Evolutionary conservation across 1,140 invertebrate species (phyloP).

Genomic region (Aphelenchoides fujianensis): DNA sequence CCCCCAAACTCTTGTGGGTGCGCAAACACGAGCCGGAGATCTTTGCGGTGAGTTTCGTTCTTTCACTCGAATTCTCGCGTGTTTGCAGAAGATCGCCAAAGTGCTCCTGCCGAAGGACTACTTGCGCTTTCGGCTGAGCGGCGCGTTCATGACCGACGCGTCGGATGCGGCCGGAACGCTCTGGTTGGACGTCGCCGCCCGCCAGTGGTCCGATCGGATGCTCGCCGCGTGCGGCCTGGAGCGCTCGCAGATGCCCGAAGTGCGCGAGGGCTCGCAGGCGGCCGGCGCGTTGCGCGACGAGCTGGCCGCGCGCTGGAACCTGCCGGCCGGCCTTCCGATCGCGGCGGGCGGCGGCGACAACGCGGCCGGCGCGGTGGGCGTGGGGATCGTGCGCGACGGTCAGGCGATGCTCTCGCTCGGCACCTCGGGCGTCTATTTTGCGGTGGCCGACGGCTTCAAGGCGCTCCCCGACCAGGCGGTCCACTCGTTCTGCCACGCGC

Average conservation of each 20-base stretch:
- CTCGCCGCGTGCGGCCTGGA: slow-evolving; percentile 6
- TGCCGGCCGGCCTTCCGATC: slow-evolving; percentile 12
- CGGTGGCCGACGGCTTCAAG: slow-evolving; percentile 17
- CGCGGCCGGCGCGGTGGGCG: slow-evolving; percentile 26
- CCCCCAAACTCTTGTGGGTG: slow-evolving; percentile 31
- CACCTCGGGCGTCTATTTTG: slow-evolving; percentile 33
- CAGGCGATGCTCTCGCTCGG: slow-evolving; percentile 29
- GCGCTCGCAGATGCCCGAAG: slow-evolving; percentile 19
- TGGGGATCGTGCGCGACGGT: slow-evolving; percentile 22
- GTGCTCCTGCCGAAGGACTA: slow-evolving; percentile 36
- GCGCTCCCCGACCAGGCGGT: slow-evolving; percentile 14
- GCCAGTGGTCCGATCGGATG: slow-evolving; percentile 26
- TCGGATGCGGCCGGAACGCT: slow-evolving; percentile 31
- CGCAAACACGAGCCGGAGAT: slow-evolving; percentile 29
- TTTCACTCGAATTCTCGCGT: slow-evolving; percentile 5
- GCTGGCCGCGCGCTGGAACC: slow-evolving; percentile 20
- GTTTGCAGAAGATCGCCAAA: slow-evolving; percentile 20
- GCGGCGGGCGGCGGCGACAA: slow-evolving; percentile 33
- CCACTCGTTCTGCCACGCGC: slow-evolving; percentile 29
- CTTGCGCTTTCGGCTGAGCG: slow-evolving; percentile 29
- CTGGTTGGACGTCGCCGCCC: slow-evolving; percentile 25
- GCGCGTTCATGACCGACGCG: slow-evolving; percentile 22
- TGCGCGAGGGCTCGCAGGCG: slow-evolving; percentile 20
- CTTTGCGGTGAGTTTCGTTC: slow-evolving; percentile 23
- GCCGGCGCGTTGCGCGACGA: slow-evolving; percentile 6